Evolutionary conservation across 2,888 invertebrate species (phyloP).

Genomic region (Amblyjoppa fuscipennis): DNA sequence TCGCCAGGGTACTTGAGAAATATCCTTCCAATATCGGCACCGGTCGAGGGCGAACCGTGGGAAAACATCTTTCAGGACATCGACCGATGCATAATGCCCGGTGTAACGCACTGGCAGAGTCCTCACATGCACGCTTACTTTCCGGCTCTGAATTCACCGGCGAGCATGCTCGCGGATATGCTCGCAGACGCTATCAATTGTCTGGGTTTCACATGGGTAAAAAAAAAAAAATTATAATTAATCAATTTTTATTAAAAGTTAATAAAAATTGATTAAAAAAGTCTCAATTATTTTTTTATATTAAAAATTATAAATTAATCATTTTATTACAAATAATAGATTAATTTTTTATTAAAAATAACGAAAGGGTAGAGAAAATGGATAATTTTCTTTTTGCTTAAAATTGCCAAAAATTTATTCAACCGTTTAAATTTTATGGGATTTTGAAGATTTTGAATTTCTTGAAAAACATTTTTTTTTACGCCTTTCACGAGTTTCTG

Average conservation of each 20-base stretch:
- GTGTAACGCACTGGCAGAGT: constrained; percentile 98
- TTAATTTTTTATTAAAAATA: background rate
- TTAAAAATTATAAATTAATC: background rate
- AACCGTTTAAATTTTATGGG: too few species aligned
- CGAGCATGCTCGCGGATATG: constrained; percentile 98
- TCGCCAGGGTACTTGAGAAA: constrained; percentile 97
- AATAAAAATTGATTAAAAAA: too few species aligned
- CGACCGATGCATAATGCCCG: constrained; percentile 98
- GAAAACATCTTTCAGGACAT: constrained; percentile 96
- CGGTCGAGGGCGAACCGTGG: constrained; percentile 95
- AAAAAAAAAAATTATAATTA: constrained; percentile 72
- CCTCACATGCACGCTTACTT: constrained; percentile 99
- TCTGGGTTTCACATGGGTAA: constrained; percentile 98
- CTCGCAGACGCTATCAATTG: constrained; percentile 97
- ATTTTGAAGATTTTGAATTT: too few species aligned
- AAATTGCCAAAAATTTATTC: too few species aligned
- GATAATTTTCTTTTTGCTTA: too few species aligned
- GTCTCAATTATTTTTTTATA: background rate
- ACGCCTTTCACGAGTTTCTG: too few species aligned
- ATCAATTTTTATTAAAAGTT: background rate
- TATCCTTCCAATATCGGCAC: constrained; percentile 94
- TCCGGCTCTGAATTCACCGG: constrained; percentile 97
- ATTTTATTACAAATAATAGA: background rate
- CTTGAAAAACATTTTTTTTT: too few species aligned
- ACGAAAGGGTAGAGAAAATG: too few species aligned